Percentiles rank a stretch among this genome's conserved stretches.
Evolutionary conservation across 2,113 vertebrate genomes (phyloP).

Genomic region (Burhinus oedicnemus): DNA sequence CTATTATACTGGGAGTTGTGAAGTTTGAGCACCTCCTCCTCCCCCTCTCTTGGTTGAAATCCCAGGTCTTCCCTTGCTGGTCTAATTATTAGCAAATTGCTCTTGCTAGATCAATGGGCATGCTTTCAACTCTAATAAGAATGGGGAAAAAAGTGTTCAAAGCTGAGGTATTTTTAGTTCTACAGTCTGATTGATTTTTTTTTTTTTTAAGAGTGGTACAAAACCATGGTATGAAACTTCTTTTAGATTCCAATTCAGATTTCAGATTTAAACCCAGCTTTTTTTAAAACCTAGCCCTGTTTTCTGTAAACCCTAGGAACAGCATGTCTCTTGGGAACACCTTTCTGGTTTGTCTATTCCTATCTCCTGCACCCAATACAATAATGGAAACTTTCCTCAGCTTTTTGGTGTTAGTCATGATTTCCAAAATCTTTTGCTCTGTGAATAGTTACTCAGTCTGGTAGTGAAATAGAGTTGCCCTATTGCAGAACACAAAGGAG

Average conservation of each 20-base stretch:
- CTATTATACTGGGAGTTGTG: background rate
- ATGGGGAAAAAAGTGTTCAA: conserved; percentile 37
- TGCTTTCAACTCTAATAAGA: conserved; percentile 60
- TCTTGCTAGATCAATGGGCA: conserved; percentile 56
- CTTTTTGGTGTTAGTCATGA: background rate
- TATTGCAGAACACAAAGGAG: background rate
- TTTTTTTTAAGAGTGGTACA: background rate
- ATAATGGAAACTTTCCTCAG: background rate
- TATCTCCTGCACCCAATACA: background rate
- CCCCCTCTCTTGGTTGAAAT: background rate
- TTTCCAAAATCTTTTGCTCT: background rate
- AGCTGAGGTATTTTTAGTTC: conserved; percentile 55
- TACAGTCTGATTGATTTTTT: conserved; percentile 1
- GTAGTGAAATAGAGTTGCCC: background rate
- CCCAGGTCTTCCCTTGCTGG: background rate
- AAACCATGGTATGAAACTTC: background rate
- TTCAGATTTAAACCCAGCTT: background rate
- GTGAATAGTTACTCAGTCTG: background rate
- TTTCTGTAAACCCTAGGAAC: background rate
- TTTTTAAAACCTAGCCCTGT: background rate
- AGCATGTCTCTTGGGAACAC: background rate
- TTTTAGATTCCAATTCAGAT: conserved; percentile 15
- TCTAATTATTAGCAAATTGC: conserved; percentile 59
- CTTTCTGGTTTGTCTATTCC: background rate
- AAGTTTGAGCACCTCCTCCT: background rate